Base-by-base conservation (phyloP, 2,888 invertebrate genomes). In the Carabus problematicus region DNA sequence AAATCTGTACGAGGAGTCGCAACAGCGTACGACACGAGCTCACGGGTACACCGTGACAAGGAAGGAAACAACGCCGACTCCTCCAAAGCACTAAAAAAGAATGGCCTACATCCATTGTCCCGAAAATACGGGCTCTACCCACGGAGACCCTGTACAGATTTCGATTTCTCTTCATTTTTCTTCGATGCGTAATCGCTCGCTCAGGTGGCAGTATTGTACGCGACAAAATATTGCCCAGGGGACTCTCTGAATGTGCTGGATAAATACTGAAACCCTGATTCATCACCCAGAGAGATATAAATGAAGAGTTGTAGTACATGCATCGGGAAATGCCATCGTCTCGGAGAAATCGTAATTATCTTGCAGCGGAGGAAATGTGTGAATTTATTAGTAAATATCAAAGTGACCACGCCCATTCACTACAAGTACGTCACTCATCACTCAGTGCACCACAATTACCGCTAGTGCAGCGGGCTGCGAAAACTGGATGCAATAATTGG, bases 131-230 rank as follows among this genome's bases (percentile, higher is more conserved):
- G 29, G 29, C 29, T 29, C 29, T 29, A 29, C 29, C 3, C 29
- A 29, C 2, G 6, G 29, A 58, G 58, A 9, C 11, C 52, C 6
- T 12, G 47, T 62, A 62, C 52, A 62, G 29, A 49, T 62, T 39
- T 47, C 49, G 39, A 62, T 62, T 49, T 62, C 62, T 62, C 62
- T 62, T 62, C 62, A 62, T 62, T 62, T 62, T 49, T 62, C 62
- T 62, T 40, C 14, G 40, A 19, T 43, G 19, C 43, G 47, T 49
- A 39, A 49, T 16, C 29, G 29, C 29, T 40, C 29, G 14, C 58
- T 40, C 58, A 58, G 58, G 58, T 58, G 58, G 58, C 14, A n/a
- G 58, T 16, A 16, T 16, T 41, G 58, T 29, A 29, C 29, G 40
- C 14, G 58, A 58, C 58, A 58, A 41, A 58, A 58, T 45, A 18